Conservation (phyloP, 2,797 vertebrate species). For the Pterois miles region DNA sequence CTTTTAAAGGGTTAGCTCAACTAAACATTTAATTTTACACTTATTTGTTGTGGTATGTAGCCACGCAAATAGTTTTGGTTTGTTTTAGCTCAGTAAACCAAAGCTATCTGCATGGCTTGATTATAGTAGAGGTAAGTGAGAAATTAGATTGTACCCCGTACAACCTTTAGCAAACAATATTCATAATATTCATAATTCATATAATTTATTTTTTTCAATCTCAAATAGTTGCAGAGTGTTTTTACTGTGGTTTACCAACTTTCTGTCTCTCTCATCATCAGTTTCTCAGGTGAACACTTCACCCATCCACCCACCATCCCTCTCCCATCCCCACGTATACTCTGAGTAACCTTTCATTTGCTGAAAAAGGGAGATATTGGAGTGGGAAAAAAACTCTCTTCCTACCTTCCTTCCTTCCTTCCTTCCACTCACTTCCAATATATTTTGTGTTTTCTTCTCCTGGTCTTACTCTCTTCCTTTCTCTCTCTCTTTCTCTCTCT, state of each 20-base stretch:
- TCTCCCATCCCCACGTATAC: neutral
- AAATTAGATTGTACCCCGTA: neutral
- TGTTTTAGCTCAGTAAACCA: neutral
- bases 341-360: conserved; percentile 32
- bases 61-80: neutral
- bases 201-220: neutral
- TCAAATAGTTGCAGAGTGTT: conserved; percentile 4
- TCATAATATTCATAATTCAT: neutral
- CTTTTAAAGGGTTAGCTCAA: neutral
- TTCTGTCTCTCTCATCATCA: neutral
- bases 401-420: too few species aligned
- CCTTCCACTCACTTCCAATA: conserved; percentile 31
- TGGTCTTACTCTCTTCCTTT: neutral
- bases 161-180: neutral
- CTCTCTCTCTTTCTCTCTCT: conserved; percentile 41
- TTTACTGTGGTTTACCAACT: conserved; percentile 6
- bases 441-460: conserved; percentile 43
- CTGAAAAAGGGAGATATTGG: conserved; percentile 27
- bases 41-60: neutral
- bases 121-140: neutral
- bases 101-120: neutral
- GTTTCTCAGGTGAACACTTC: neutral
- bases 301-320: neutral
- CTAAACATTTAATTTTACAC: neutral
- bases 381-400: neutral